A percentile compares a stretch with the other conserved stretches of the same genome.
phyloP scores from a whole-genome alignment of 2,888 invertebrate species.

The Ichneumoninae sp. region DNA sequence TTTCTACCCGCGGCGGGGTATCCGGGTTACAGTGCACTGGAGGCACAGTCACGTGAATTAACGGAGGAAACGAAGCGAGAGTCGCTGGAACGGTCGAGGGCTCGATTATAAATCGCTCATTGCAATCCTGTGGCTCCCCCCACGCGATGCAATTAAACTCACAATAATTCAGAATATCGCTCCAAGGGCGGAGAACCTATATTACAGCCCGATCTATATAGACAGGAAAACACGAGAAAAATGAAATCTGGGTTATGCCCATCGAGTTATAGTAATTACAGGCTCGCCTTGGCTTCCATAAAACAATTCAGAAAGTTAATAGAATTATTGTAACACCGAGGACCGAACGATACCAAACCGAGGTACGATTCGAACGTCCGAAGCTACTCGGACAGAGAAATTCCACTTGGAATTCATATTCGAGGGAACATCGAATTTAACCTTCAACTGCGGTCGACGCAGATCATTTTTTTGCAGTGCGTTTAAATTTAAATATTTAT shows the following conservation, averaged over 20 bases:
- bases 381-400: slow-evolving; percentile 13
- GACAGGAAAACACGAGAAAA: slow-evolving; percentile 52
- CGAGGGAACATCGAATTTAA: neutral
- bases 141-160: slow-evolving; percentile 57
- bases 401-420: neutral
- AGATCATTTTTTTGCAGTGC: neutral
- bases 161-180: slow-evolving; percentile 62
- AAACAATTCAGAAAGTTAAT: slow-evolving; percentile 66
- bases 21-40: slow-evolving; percentile 54
- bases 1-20: slow-evolving; percentile 36
- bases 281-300: slow-evolving; percentile 71
- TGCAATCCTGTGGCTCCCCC: slow-evolving; percentile 21
- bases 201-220: slow-evolving; percentile 51
- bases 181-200: slow-evolving; percentile 65
- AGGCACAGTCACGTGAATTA: slow-evolving; percentile 33
- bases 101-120: slow-evolving; percentile 41
- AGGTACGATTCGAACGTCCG: neutral
- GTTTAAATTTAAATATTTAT: neutral
- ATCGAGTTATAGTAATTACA: slow-evolving; percentile 71
- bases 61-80: slow-evolving; percentile 29
- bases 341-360: slow-evolving; percentile 33
- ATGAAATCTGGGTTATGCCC: slow-evolving; percentile 71
- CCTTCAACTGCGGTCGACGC: neutral
- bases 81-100: slow-evolving; percentile 4
- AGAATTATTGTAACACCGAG: slow-evolving; percentile 51